Base-by-base conservation (phyloP, 2,113 vertebrate species). In the Alectura lathami region DNA sequence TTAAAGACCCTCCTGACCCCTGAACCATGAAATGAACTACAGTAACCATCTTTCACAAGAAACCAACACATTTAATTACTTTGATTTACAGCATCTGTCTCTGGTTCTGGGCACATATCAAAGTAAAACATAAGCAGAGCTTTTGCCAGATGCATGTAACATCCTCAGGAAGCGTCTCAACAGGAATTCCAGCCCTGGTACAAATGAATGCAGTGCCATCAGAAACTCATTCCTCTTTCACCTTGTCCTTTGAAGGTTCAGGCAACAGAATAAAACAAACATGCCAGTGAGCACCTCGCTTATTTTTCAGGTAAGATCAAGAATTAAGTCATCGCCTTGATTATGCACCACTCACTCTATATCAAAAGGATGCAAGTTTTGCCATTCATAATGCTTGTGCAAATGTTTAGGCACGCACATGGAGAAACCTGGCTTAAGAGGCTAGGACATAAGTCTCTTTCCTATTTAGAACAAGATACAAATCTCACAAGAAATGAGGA, bases 111-210 rank as follows among this genome's bases (percentile, higher is more conserved):
- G 17, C 17, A 23, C 11, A 17, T 51, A 74, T 50, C 29, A 56
- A 88, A 86, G 38, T n/a, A 63, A 96, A 83, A 30, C n/a, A 80
- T 7, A 87, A 80, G 43, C 54, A 88, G 32, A 87, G 53, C 36
- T 63, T 89, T 79, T 70, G 29, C n/a, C 7, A 1, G 62, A 66
- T 63, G 57, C 29, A 42, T 4, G 23, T 38, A 85, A 73, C 20
- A 63, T 78, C 79, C 34, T 68, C 34, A 18, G 38, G n/a, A 95
- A 92, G 6, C 32, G 67, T 11, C 43, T 69, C 60, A 47, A 45
- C 0, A 21, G 78, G 53, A 89, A 78, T 56, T 40, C 21, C 64
- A 75, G 56, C 13, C 30, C 8, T 40, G 21, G 10, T 76, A 70
- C 4, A 1, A 53, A 75, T 8, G 7, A 88, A 72, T 27, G 3